phyloP scores from a whole-genome alignment of 2,888 invertebrate species.

The Apotomis capreana region DNA sequence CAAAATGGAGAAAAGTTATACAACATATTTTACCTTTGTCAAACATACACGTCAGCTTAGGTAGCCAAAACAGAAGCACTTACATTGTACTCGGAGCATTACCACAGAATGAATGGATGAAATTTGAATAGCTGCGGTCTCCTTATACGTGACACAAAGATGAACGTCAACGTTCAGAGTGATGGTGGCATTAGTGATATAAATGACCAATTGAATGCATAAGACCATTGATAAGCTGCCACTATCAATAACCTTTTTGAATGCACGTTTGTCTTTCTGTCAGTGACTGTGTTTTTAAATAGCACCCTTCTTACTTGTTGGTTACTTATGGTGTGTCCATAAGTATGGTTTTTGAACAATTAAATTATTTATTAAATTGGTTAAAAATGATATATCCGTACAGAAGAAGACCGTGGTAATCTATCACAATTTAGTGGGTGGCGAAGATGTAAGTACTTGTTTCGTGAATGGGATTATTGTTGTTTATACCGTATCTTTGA shows the following conservation, averaged over 20 bases:
- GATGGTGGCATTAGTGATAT: constrained; percentile 59
- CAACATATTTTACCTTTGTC: not conserved
- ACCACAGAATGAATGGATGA: constrained; percentile 28
- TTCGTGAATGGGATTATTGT: constrained; percentile 14
- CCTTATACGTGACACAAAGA: constrained; percentile 52
- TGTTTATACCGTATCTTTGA: constrained; percentile 1
- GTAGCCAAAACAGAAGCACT: constrained; percentile 36
- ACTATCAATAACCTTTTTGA: constrained; percentile 39
- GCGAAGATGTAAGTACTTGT: not conserved
- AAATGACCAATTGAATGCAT: constrained; percentile 54
- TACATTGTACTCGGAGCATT: constrained; percentile 9
- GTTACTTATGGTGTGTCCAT: constrained; percentile 11
- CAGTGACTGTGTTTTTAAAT: constrained; percentile 4
- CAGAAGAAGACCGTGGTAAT: constrained; percentile 3
- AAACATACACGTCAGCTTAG: not conserved
- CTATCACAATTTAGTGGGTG: constrained; percentile 14
- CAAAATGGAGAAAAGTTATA: not conserved
- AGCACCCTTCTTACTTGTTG: not conserved
- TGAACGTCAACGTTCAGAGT: constrained; percentile 53
- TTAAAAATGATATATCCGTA: constrained; percentile 5
- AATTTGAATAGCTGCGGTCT: constrained; percentile 29
- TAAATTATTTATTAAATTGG: constrained; percentile 1
- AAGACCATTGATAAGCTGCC: constrained; percentile 46
- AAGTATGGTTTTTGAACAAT: constrained; percentile 18
- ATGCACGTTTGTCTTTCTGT: constrained; percentile 19